Percentiles rank a stretch among this genome's conserved stretches.
phyloP scores from a whole-genome alignment of 2,113 vertebrate genomes.

The Baryphthengus martii region DNA sequence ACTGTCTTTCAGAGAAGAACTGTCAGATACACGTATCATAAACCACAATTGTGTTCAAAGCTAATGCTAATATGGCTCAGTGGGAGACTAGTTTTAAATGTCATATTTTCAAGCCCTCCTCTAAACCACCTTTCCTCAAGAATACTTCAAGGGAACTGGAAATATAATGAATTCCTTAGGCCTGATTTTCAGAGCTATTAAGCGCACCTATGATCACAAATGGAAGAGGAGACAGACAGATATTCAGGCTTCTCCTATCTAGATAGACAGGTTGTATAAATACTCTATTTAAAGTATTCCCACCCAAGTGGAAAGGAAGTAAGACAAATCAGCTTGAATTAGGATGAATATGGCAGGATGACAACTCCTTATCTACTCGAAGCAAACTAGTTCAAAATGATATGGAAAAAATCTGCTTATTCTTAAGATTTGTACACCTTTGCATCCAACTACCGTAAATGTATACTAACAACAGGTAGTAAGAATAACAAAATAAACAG shows the following conservation, averaged over 20 bases:
- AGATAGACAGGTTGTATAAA: slow-evolving; percentile 40
- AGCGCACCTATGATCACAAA: slow-evolving; percentile 31
- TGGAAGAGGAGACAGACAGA: slow-evolving; percentile 30
- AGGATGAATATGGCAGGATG: not conserved
- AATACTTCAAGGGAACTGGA: slow-evolving; percentile 42
- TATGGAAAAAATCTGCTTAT: not conserved
- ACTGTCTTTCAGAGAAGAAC: not conserved
- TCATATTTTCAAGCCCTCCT: slow-evolving; percentile 41
- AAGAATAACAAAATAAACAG: not conserved
- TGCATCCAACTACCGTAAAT: not conserved
- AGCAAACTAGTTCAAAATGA: not conserved
- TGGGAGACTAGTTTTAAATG: slow-evolving; percentile 54
- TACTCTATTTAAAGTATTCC: slow-evolving; percentile 16
- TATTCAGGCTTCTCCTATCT: not conserved
- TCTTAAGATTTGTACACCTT: not conserved
- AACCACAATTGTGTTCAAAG: slow-evolving; percentile 58
- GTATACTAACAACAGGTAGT: not conserved
- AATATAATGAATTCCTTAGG: slow-evolving; percentile 42
- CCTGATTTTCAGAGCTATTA: slow-evolving; percentile 52
- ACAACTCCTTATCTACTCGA: not conserved
- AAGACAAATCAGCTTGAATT: slow-evolving; percentile 12
- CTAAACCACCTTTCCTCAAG: slow-evolving; percentile 27
- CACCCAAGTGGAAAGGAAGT: not conserved
- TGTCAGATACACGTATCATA: slow-evolving; percentile 21
- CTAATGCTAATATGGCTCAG: slow-evolving; percentile 58